phyloP scores from a whole-genome alignment of 2,113 vertebrate genomes.

The Marmota flaviventris region DNA sequence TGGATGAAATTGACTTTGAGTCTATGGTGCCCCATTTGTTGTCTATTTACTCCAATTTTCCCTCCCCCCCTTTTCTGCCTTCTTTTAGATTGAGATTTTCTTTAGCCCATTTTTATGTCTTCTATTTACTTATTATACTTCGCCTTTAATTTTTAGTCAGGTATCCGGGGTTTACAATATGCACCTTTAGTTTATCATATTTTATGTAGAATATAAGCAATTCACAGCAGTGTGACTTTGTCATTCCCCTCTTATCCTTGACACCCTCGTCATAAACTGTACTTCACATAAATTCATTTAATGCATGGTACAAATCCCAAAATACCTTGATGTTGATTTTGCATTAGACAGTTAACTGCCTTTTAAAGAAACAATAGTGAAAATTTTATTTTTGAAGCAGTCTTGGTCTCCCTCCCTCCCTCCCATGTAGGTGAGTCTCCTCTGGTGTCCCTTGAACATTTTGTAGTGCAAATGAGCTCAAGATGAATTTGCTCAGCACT shows the following conservation, averaged over 20 bases:
- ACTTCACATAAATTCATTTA: no score
- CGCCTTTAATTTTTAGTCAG: neutral
- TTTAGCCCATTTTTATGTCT: neutral
- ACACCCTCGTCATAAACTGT: neutral
- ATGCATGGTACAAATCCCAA: accelerated
- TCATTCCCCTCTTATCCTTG: neutral
- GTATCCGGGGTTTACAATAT: neutral
- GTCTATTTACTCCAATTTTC: neutral
- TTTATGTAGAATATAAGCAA: neutral
- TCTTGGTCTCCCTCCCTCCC: neutral
- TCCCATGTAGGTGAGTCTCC: neutral
- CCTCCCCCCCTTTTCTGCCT: neutral
- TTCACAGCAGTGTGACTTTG: neutral
- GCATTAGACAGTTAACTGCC: neutral
- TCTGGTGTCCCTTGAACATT: neutral
- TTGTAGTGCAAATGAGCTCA: accelerated
- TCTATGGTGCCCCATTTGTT: neutral
- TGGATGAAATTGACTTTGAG: neutral
- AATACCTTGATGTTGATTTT: neutral
- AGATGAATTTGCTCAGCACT: neutral
- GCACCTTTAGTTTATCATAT: no score
- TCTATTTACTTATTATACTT: neutral
- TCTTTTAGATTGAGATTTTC: neutral
- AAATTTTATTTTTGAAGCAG: neutral
- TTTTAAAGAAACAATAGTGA: neutral